Base-by-base conservation (phyloP, 2,888 invertebrate genomes). In the Patella pellucida region DNA sequence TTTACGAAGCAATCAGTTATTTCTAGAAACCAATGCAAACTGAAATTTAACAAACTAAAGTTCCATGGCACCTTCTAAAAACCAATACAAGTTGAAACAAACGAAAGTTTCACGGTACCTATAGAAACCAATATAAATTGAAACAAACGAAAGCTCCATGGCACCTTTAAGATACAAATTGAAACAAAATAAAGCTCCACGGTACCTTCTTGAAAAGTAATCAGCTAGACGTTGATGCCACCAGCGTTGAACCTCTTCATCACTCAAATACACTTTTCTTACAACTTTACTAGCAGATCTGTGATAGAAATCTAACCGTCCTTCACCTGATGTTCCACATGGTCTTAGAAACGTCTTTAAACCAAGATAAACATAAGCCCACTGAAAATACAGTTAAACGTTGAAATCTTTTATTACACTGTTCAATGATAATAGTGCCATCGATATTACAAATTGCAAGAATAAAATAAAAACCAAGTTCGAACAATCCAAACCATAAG, bases 261-360 rank as follows among this genome's bases (percentile, higher is more conserved):
- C 73, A 1, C 69, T 54, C 56, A 85, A 78, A 75, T 78, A 84
- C 69, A 81, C 74, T 50, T 79, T 73, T 9, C 83, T 74, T 16
- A 85, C 81, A 11, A 79, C 81, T 56, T 83, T 83, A 68, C 84
- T 83, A 74, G 80, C 81, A 5, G 82, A 80, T 27, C 83, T 73
- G 72, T 84, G 84, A 71, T 83, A 83, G 72, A 84, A 84, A 69
- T 84, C 82, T 27, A 84, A 72, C 27, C 83, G 76, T 3, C 84
- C 84, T 68, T 83, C 83, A 12, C 81, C 82, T 0, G 82, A 81
- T 41, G 78, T 78, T 0, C 84, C 84, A 70, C 82, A 81, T 2
- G 84, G 84, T 15, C 83, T 77, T n/a, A 84, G 72, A 76, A 83
- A 83, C 56, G 74, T 78, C 7, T 81, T 76, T 71, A 85, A 75